Conservation (phyloP, 2,113 vertebrate species). For the Lagopus muta region DNA sequence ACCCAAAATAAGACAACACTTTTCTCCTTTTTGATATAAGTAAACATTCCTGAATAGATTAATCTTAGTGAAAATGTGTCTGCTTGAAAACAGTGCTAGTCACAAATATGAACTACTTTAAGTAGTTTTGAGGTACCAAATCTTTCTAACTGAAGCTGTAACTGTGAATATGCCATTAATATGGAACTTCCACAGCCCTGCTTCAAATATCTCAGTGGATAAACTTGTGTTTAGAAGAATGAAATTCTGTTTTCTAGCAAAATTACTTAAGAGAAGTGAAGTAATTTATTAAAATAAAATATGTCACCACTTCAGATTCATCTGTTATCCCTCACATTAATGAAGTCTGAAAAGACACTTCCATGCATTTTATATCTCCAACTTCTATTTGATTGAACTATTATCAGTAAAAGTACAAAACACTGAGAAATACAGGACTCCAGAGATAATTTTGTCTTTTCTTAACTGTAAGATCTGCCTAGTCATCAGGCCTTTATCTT, state of each 20-base stretch:
- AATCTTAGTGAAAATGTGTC: background rate
- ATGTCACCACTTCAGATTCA: background rate
- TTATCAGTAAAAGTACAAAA: background rate
- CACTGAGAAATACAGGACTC: background rate
- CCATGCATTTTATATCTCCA: background rate
- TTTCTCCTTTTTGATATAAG: background rate
- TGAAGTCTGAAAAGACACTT: background rate
- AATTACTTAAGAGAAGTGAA: background rate
- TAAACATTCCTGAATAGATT: background rate
- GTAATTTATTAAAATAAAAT: background rate
- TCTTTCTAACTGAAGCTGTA: background rate
- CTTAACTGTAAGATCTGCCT: background rate
- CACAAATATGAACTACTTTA: background rate
- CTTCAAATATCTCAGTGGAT: background rate
- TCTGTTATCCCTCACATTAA: background rate
- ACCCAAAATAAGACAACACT: background rate
- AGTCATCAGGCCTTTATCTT: background rate
- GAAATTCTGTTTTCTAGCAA: background rate
- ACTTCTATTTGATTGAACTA: background rate
- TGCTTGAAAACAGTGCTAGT: background rate
- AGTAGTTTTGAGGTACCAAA: background rate
- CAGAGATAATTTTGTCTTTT: background rate
- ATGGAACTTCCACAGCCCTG: background rate
- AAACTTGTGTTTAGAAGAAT: background rate
- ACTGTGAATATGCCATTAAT: background rate